These are phyloP conservation scores for Spilogale gracilis DNA, from an alignment of 2,113 vertebrate genomes.

Conservation along the genomic window DNA sequence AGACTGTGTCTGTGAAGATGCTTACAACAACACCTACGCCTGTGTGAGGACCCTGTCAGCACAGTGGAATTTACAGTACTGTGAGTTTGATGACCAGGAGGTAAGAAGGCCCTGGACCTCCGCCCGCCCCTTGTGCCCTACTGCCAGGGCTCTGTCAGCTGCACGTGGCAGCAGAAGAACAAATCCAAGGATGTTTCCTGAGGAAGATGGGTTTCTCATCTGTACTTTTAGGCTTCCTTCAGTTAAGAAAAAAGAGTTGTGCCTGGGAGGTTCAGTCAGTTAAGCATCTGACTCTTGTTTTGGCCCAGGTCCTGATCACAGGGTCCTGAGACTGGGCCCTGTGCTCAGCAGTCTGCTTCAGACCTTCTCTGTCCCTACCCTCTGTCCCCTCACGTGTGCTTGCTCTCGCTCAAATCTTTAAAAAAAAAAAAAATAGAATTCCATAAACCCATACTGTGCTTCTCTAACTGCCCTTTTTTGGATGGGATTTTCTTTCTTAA, in stretches of 20 bases:
- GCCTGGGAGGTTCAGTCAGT: not conserved
- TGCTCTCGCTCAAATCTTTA: not conserved
- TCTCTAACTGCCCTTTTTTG: not conserved
- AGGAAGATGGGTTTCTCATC: not conserved
- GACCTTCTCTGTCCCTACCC: not conserved
- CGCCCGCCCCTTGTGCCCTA: not conserved
- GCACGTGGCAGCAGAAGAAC: not conserved
- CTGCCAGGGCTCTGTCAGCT: not conserved
- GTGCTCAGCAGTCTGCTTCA: not conserved
- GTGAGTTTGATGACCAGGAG: slow-evolving; percentile 98
- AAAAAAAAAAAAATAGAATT: not conserved
- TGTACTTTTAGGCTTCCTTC: not conserved
- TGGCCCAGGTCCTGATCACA: not conserved
- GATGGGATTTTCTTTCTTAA: not conserved
- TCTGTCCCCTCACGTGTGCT: not conserved
- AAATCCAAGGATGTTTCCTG: not conserved
- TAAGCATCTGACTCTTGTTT: not conserved
- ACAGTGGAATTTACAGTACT: slow-evolving; percentile 95
- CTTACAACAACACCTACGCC: slow-evolving; percentile 98
- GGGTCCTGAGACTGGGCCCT: not conserved
- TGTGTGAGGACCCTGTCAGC: slow-evolving; percentile 95
- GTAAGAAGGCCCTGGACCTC: slow-evolving; percentile 81
- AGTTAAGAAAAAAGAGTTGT: not conserved
- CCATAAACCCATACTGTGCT: not conserved
- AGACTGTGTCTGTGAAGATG: slow-evolving; percentile 99